Base-by-base conservation (phyloP, 92 coral and sea anemone genomes). In the Parazoanthus atlanticus region DNA sequence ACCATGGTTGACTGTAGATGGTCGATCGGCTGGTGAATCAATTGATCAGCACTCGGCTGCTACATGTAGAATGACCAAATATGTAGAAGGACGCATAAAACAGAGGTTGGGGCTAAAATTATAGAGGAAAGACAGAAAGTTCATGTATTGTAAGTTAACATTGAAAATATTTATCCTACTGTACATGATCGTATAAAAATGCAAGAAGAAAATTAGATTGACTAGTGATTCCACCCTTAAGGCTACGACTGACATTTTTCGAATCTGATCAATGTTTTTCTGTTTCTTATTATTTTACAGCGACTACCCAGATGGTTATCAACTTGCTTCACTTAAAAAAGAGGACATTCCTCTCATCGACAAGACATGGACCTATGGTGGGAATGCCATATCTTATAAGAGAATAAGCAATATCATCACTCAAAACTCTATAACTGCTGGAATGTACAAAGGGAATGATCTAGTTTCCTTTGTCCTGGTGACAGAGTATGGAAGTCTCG, bases 391-490 rank as follows among this genome's bases (percentile, higher is more conserved):
- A 31, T n/a, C 64, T 3, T 49, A 25, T 3, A 46, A 74, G 32
- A 80, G 88, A 74, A 8, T 90, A n/a, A 76, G 32, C 40, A 73
- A 66, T 23, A 74, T 86, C 58, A 75, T 36, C 38, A 5, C 70
- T 13, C 64, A 76, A 34, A 64, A 80, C 73, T 90, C 93, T 2
- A 38, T 80, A 41, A 72, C 90, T 31, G 93, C 88, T 54, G 90
- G 91, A 28, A 72, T 87, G 28, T 90, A 73, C 79, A 80, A 69
- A 70, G 86, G 49, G 17, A 70, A 81, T 67, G 73, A 74, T 15
- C 88, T 90, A 38, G 93, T 90, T 5, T 56, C 90, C 28, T 90
- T 90, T 90, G 90, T 71, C 0, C 30, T 90, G 54, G 78, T 90
- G 58, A 12, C 41, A 26, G 84, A 90, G 69, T 61, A 80, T 74